Evolutionary conservation across 64 coral and sea anemone genomes (phyloP).

Genomic region (Anthopleura sola): DNA sequence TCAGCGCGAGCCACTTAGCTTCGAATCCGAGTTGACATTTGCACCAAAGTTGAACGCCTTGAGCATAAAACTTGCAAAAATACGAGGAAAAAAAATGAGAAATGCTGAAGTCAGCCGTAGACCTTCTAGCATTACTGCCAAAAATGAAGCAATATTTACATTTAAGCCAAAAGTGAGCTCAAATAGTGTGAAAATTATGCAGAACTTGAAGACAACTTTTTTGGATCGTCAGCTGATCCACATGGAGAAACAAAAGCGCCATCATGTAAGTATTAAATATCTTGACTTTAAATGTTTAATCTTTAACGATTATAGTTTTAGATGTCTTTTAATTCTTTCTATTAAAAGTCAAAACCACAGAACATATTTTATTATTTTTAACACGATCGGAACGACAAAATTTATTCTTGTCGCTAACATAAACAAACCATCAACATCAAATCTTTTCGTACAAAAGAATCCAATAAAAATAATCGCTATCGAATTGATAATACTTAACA

Average conservation of each 20-base stretch:
- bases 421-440: not conserved
- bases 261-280: conserved; percentile 27
- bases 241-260: conserved; percentile 85
- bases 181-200: conserved; percentile 89
- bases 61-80: conserved; percentile 74
- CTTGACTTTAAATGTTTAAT: not conserved
- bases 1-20: conserved; percentile 19
- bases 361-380: no score
- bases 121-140: conserved; percentile 24
- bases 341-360: not conserved
- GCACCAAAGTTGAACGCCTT: conserved; percentile 73
- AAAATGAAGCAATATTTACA: conserved; percentile 70
- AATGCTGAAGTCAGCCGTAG: conserved; percentile 25
- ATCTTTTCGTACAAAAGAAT: not conserved
- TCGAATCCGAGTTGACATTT: conserved; percentile 90
- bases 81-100: conserved; percentile 47
- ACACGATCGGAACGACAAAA: not conserved
- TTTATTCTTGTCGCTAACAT: not conserved
- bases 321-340: not conserved
- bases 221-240: conserved; percentile 93
- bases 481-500: not conserved
- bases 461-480: not conserved
- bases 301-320: not conserved
- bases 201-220: conserved; percentile 90
- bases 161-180: conserved; percentile 96